phyloP scores from a whole-genome alignment of 2,113 vertebrate genomes.

The Pleuronectes platessa region DNA sequence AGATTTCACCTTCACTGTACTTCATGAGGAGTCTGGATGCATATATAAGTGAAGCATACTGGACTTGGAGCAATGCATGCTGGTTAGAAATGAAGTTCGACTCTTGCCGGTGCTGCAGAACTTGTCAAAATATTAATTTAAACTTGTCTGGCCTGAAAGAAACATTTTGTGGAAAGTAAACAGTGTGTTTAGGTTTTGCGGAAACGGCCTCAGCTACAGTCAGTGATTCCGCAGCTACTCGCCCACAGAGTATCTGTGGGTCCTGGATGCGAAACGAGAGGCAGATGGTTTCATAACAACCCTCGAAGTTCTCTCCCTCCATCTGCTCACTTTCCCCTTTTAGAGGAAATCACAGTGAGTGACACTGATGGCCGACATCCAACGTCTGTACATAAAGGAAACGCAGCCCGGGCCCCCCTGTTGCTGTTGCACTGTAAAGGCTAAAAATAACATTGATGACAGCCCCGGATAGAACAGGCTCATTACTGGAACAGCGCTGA shows the following conservation, averaged over 20 bases:
- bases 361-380: slow-evolving; percentile 17
- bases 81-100: not conserved
- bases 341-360: slow-evolving; percentile 9
- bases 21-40: too few relatives aligned
- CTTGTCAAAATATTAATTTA: too few relatives aligned
- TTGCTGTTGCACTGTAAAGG: slow-evolving; percentile 11
- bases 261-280: slow-evolving; percentile 25
- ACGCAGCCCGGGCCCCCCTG: slow-evolving; percentile 19
- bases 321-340: slow-evolving; percentile 45
- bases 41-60: too few relatives aligned
- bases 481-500: slow-evolving; percentile 25
- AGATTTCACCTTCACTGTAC: not conserved
- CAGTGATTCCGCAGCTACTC: too few relatives aligned
- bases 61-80: not conserved
- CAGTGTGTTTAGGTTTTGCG: too few relatives aligned
- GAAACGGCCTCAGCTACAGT: too few relatives aligned
- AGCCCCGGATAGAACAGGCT: slow-evolving; percentile 19
- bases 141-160: too few relatives aligned
- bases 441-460: slow-evolving; percentile 54
- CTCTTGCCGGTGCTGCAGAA: not conserved
- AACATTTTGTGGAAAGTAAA: too few relatives aligned
- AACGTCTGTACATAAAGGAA: slow-evolving; percentile 4
- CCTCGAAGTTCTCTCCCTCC: slow-evolving; percentile 34
- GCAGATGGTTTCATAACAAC: slow-evolving; percentile 60
- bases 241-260: not conserved